Base-by-base conservation (phyloP, 2,113 vertebrate species). In the Clinocottus analis region DNA sequence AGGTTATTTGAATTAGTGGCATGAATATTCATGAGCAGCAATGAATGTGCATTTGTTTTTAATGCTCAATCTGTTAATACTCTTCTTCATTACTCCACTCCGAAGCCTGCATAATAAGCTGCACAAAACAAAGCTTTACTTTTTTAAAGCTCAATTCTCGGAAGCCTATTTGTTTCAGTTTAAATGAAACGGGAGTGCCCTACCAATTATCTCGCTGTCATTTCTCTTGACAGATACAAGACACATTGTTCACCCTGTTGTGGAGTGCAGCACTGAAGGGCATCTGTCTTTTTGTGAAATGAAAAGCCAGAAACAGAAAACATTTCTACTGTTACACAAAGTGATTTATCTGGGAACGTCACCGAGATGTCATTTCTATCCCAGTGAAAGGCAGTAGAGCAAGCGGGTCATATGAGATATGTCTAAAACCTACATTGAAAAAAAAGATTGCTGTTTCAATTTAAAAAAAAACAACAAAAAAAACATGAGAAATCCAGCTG, bases 1-100 rank as follows among this genome's bases (percentile, higher is more conserved):
- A 92, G 92, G 93, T 94, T 92, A 91, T 94, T 93, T 94, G 93
- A 94, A 93, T 93, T 92, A 93, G 88, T 19, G 0, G 3, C 84
- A 92, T 93, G 94, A 91, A 94, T 94, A 94, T 94, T 93, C 93
- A 94, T 93, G 85, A 70, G 33, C 29, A 27, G 77, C 85, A 89
- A 91, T 93, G 87, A 90, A 93, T 88, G 91, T 85, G 90, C 90
- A 86, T 93, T 94, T 94, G 94, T 94, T 93, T 94, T 92, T 92
- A 93, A 93, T 90, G 91, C 85, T 91, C 90, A 91, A 82, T 92
- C 87, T 80, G 69, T 90, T 90, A 92, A 91, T 91, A 87, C 81
- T 89, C 62, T 43, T 91, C 84, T 93, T 93, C 86, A 91, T 93
- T 93, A 88, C 84, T 87, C 75, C 79, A 69, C 79, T 87, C 61